Percentiles rank a stretch among this genome's conserved stretches.
phyloP scores from a whole-genome alignment of 2,113 vertebrate species.

The Ahaetulla prasina region DNA sequence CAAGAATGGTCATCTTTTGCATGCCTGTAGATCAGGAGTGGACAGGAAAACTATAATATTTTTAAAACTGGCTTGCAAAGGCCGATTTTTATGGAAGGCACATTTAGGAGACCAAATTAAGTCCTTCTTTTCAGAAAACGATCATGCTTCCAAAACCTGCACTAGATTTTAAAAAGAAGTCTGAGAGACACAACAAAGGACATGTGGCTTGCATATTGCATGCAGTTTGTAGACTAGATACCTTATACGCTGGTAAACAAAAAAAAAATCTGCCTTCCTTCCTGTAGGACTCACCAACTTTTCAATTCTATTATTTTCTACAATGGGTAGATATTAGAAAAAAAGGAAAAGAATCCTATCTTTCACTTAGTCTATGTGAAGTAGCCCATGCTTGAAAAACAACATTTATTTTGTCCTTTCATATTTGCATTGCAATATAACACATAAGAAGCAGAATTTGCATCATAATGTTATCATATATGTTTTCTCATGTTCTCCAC shows the following conservation, averaged over 20 bases:
- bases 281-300: neutral
- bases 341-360: neutral
- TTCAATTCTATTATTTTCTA: neutral
- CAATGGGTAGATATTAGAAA: neutral
- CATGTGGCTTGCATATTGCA: neutral
- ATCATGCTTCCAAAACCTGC: neutral
- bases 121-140: neutral
- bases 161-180: neutral
- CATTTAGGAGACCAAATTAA: neutral
- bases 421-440: neutral
- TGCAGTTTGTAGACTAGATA: neutral
- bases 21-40: neutral
- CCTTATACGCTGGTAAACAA: neutral
- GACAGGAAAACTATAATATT: neutral
- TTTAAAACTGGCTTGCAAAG: neutral
- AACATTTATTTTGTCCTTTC: conserved; percentile 9
- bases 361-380: neutral
- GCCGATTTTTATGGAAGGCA: neutral
- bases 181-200: neutral
- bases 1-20: neutral
- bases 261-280: neutral
- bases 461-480: neutral
- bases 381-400: neutral
- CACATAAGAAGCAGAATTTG: neutral
- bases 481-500: neutral